Percentiles rank a stretch among this genome's conserved stretches.
Conservation (phyloP, 2,113 vertebrate species). For the Galeopterus variegatus region DNA sequence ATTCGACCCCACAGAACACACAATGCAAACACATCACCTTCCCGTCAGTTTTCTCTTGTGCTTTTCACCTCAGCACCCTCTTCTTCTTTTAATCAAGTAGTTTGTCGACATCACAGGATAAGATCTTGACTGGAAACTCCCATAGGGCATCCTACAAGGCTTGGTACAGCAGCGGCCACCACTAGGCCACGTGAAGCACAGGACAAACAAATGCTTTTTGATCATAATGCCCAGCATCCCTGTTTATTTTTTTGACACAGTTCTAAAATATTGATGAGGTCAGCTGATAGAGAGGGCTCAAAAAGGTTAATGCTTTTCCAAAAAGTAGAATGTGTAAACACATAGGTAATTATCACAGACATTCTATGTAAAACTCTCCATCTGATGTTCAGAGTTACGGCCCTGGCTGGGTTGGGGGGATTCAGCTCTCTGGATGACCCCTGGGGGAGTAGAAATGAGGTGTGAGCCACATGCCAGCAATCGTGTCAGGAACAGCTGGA, state of each 20-base stretch:
- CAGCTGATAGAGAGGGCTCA: background rate
- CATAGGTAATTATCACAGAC: background rate
- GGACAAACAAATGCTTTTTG: too few species aligned
- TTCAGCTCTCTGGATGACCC: background rate
- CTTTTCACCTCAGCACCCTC: background rate
- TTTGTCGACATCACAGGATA: background rate
- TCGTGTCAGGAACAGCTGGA: background rate
- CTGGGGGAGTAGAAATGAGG: background rate
- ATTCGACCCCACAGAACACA: fast-evolving
- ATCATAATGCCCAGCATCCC: background rate
- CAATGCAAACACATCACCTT: background rate
- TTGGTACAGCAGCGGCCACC: background rate
- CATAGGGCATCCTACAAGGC: fast-evolving
- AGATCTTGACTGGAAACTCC: background rate
- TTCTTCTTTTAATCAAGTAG: background rate
- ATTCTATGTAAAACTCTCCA: too few species aligned
- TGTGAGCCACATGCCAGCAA: fast-evolving
- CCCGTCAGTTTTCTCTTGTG: background rate
- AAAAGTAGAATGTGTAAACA: background rate
- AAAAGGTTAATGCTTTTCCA: background rate
- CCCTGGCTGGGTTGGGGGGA: background rate
- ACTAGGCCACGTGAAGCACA: background rate
- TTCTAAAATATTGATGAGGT: constrained; percentile 48
- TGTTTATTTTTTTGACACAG: background rate
- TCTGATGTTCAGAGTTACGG: background rate